phyloP scores from a whole-genome alignment of 2,888 invertebrate genomes.

The Hirudinaria manillensis region DNA sequence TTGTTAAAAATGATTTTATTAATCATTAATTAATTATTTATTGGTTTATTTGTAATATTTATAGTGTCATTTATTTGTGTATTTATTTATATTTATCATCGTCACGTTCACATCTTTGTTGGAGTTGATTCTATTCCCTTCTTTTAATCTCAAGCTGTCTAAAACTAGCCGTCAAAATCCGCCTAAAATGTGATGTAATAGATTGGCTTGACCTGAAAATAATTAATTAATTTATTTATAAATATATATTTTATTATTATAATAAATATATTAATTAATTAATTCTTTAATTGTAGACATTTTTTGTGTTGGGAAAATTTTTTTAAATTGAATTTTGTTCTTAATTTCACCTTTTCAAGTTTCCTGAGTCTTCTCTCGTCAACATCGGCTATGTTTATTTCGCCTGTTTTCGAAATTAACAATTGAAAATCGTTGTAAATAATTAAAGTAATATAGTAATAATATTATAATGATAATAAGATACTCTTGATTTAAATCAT shows the following conservation, averaged over 20 bases:
- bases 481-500: too few species aligned
- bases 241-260: not conserved
- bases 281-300: not conserved
- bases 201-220: constrained; percentile 26
- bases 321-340: not conserved
- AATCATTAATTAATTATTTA: too few species aligned
- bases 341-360: constrained; percentile 23
- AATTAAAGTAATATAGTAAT: too few species aligned
- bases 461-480: too few species aligned
- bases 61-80: too few species aligned
- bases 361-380: constrained; percentile 25
- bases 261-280: not conserved
- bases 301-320: not conserved
- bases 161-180: not conserved
- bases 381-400: constrained; percentile 28
- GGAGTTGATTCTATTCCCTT: too few species aligned
- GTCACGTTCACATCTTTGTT: too few species aligned
- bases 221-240: not conserved
- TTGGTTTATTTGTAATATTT: too few species aligned
- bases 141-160: too few species aligned
- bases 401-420: constrained; percentile 14
- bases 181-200: constrained; percentile 26
- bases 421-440: not conserved
- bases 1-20: too few species aligned
- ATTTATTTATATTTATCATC: too few species aligned